Evolutionary conservation across 2,888 invertebrate species (phyloP).

Genomic region (Xylocampa areola): DNA sequence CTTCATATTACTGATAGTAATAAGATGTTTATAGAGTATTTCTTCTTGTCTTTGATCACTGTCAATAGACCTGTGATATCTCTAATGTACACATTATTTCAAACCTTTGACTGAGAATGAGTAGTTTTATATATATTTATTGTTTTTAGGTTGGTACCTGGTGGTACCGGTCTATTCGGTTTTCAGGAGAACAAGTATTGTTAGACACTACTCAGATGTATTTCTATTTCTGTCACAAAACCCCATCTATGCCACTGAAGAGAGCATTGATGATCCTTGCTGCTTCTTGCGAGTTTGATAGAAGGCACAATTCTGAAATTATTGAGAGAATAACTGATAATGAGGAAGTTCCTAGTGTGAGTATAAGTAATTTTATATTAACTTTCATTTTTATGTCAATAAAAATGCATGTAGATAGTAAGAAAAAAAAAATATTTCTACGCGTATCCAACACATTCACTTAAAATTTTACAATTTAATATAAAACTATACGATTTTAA

Average conservation of each 20-base stretch:
- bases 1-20: no score
- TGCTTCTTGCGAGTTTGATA: constrained; percentile 98
- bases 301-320: constrained; percentile 98
- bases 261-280: constrained; percentile 98
- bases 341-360: constrained; percentile 97
- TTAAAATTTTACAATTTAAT: no score
- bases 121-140: neutral
- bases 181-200: constrained; percentile 98
- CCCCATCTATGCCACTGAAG: constrained; percentile 98
- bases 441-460: no score
- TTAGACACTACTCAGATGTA: constrained; percentile 99
- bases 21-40: no score
- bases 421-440: no score
- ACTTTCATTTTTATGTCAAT: neutral
- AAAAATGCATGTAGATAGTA: no score
- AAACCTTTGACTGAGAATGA: no score
- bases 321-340: constrained; percentile 97
- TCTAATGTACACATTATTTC: no score
- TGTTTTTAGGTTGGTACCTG: constrained; percentile 95
- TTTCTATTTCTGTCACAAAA: constrained; percentile 98
- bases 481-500: no score
- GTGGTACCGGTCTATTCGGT: constrained; percentile 99
- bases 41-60: no score
- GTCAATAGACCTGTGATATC: no score
- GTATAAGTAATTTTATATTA: constrained; percentile 57